Conservation (phyloP, 2,113 vertebrate genomes). For the Saccopteryx bilineata region DNA sequence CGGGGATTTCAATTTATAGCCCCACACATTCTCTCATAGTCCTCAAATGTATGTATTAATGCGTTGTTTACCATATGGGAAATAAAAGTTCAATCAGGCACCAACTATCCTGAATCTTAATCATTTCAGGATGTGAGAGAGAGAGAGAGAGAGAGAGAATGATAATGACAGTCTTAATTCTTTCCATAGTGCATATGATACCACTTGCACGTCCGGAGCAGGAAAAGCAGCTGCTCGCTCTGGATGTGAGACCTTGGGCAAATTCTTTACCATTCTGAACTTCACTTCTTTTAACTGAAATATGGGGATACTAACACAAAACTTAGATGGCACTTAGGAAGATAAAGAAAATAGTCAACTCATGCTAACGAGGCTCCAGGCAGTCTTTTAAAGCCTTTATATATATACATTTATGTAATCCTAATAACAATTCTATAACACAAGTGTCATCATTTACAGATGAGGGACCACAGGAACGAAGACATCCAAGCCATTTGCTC, state of each 20-base stretch:
- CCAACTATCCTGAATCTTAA: constrained; percentile 22
- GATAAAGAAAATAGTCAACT: neutral
- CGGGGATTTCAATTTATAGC: neutral
- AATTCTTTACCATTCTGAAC: constrained; percentile 10
- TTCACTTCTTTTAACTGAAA: constrained; percentile 23
- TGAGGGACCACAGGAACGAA: neutral
- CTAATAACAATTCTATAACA: neutral
- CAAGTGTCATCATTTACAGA: neutral
- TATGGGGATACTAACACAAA: neutral
- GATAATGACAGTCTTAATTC: neutral
- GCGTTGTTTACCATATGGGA: neutral
- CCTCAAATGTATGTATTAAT: neutral
- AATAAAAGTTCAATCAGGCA: neutral
- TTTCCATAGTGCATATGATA: neutral
- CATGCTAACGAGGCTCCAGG: neutral
- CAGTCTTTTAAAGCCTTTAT: neutral
- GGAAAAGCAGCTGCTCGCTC: neutral
- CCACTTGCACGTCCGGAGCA: neutral
- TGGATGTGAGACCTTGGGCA: neutral
- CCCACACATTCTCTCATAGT: neutral
- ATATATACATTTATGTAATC: neutral
- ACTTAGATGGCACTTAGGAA: neutral
- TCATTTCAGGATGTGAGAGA: constrained; percentile 27
- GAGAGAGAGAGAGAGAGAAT: neutral
- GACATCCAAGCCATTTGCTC: neutral